Conservation (phyloP, 2,888 invertebrate species). For the Lasioglossum morio region DNA sequence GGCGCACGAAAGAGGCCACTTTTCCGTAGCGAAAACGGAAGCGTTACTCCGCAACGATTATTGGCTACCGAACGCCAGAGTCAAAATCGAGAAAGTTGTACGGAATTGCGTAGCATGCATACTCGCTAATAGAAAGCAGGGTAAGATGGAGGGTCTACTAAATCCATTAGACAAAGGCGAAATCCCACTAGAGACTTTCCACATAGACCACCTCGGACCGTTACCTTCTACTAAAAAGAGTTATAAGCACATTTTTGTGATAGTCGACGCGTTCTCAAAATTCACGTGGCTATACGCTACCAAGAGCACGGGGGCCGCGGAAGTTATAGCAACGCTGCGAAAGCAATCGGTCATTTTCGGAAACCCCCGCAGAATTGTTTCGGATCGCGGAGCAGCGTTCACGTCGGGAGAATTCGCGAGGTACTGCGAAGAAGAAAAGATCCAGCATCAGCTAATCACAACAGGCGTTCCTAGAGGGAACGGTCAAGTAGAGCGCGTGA, state of each 20-base stretch:
- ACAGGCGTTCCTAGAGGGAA: background rate
- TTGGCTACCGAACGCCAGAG: background rate
- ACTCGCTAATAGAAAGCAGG: background rate
- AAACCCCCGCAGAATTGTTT: background rate
- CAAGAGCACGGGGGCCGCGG: background rate
- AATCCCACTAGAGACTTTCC: background rate
- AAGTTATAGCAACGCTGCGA: background rate
- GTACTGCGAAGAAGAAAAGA: background rate
- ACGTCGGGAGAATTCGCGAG: background rate
- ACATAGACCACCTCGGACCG: background rate
- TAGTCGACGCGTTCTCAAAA: background rate
- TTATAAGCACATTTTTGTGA: background rate
- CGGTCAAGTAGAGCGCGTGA: background rate
- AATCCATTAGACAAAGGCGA: background rate
- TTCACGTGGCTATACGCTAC: background rate
- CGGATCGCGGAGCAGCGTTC: background rate
- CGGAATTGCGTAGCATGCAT: background rate
- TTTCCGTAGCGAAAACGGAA: conserved; percentile 17
- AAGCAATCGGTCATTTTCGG: background rate
- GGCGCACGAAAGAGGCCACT: conserved; percentile 15
- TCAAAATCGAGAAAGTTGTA: background rate
- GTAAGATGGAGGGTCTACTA: background rate
- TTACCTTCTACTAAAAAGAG: background rate
- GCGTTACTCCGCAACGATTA: background rate
- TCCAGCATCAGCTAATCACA: background rate